Base-by-base conservation (phyloP, 2,797 vertebrate genomes). In the Streptopelia turtur region DNA sequence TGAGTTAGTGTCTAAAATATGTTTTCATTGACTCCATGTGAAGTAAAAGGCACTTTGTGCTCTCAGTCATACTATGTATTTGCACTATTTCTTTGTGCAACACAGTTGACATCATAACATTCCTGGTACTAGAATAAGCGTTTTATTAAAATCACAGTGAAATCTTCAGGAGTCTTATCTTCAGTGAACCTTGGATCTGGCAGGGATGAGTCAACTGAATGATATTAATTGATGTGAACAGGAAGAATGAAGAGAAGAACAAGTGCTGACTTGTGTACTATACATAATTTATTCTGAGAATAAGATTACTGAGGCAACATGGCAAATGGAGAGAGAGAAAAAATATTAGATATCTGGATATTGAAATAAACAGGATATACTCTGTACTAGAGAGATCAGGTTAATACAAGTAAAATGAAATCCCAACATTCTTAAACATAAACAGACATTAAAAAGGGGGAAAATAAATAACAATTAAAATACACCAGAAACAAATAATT, bases 221-320 rank as follows among this genome's bases (percentile, higher is more conserved):
- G 14, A 82, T 60, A 80, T 37, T 84, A 90, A 92, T 79, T 92
- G 82, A 70, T 84, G 49, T 0, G 3, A 93, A 66, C 43, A 77
- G 79, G 21, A 90, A 94, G 72, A 95, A 80, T 25, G 37, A 94
- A 66, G 43, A 35, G 37, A 80, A 82, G 39, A 90, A 83, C 49
- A 76, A 95, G 55, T 52, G 56, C 50, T 89, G 63, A 82, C n/a
- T 79, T 93, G 63, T 66, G 47, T 57, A 63, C 20, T 56, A 25
- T 52, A 33, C 52, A 87, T 76, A 66, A 56, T 56, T 72, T 92
- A 66, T 23, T 17, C 30, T 33, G 60, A 82, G 74, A 94, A 52
- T 41, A 55, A 70, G 21, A 84, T 65, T 56, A 84, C 13, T 45
- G 60, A 89, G 52, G 39, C 49, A 93, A 76, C 35, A 70, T 63